Evolutionary conservation across 2,797 vertebrate species (phyloP).

Genomic region (Microctenopoma steveboyesi): DNA sequence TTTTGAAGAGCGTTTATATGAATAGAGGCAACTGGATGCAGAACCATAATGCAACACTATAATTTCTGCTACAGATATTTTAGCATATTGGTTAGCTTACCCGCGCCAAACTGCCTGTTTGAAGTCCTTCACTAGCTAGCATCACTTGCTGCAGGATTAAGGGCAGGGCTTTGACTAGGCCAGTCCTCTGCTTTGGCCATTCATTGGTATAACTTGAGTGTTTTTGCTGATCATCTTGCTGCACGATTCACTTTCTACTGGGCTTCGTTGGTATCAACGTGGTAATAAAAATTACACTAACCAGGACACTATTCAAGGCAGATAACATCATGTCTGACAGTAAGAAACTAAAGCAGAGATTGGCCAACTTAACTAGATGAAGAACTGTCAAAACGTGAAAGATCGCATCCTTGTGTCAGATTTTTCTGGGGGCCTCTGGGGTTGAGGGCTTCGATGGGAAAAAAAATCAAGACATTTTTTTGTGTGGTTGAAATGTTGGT

Average conservation of each 20-base stretch:
- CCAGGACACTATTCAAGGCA: neutral
- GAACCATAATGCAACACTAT: too few relatives aligned
- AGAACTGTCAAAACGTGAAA: constrained; percentile 56
- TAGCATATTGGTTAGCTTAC: too few relatives aligned
- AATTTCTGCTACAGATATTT: too few relatives aligned
- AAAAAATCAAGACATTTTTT: constrained; percentile 25
- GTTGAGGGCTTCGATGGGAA: neutral
- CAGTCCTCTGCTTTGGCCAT: too few relatives aligned
- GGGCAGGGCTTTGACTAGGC: too few relatives aligned
- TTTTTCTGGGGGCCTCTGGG: constrained; percentile 59
- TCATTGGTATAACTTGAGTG: too few relatives aligned
- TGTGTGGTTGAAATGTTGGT: constrained; percentile 53
- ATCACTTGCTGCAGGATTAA: too few relatives aligned
- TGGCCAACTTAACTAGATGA: constrained; percentile 9
- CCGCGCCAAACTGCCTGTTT: too few relatives aligned
- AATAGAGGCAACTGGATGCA: neutral
- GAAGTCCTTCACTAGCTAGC: too few relatives aligned
- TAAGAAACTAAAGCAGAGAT: neutral
- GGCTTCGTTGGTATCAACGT: too few relatives aligned
- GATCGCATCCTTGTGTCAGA: constrained; percentile 69
- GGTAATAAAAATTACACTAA: neutral
- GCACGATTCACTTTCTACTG: too few relatives aligned
- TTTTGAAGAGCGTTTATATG: neutral
- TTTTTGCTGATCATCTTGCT: too few relatives aligned
- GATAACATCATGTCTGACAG: constrained; percentile 7